phyloP scores from a whole-genome alignment of 2,113 vertebrate species.

The Coreoperca whiteheadi region DNA sequence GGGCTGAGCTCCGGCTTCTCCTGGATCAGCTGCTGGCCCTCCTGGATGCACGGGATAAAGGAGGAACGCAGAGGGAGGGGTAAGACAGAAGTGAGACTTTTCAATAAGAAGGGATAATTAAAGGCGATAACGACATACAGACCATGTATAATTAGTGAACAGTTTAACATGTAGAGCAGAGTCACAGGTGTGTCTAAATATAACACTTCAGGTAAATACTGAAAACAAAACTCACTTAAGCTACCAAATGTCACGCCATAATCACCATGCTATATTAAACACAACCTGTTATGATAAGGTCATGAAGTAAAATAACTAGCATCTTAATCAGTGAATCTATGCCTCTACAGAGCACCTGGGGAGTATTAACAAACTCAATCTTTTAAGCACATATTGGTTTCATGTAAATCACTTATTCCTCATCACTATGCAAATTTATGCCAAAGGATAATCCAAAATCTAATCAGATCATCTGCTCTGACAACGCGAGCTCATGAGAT shows the following conservation, averaged over 20 bases:
- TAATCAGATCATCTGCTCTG: constrained; percentile 18
- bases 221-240: constrained; percentile 7
- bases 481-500: background rate
- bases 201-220: background rate
- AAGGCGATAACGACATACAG: background rate
- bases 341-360: background rate
- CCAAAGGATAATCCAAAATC: constrained; percentile 6
- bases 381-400: background rate
- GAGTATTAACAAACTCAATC: constrained; percentile 5
- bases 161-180: background rate
- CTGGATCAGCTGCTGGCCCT: constrained; percentile 91
- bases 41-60: constrained; percentile 74
- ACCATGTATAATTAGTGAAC: background rate
- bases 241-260: constrained; percentile 3
- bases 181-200: background rate
- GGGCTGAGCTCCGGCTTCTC: constrained; percentile 92
- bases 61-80: background rate
- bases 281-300: constrained; percentile 2
- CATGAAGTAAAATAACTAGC: background rate
- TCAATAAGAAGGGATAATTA: background rate
- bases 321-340: background rate
- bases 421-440: constrained; percentile 19
- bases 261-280: background rate
- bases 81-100: background rate
- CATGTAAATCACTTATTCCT: background rate